Evolutionary conservation across 53 echinoderm and acorn worm genomes (phyloP).

Genomic region (Luidia sarsii): DNA sequence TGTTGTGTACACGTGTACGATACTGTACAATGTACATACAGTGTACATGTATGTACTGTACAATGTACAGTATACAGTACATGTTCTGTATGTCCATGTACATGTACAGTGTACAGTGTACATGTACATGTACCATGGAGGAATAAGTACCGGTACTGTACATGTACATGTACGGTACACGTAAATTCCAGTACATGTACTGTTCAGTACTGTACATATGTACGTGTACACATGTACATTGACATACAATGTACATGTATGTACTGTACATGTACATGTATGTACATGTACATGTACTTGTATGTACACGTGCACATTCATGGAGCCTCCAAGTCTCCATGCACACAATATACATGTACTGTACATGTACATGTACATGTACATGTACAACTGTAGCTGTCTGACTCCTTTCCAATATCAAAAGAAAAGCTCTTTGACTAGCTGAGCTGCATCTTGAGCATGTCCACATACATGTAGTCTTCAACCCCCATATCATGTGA

Average conservation of each 20-base stretch:
- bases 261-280: neutral
- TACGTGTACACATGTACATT: neutral
- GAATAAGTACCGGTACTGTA: neutral
- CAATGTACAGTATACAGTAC: too few species aligned
- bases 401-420: neutral
- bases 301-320: too few species aligned
- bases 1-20: too few species aligned
- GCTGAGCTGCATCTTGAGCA: too few species aligned
- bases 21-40: too few species aligned
- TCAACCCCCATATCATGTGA: too few species aligned
- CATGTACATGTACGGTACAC: neutral
- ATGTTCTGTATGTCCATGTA: neutral
- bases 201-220: neutral
- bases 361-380: conserved; percentile 15
- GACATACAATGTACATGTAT: neutral
- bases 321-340: too few species aligned
- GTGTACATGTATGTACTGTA: neutral
- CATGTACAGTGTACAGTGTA: neutral
- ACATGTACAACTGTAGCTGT: neutral
- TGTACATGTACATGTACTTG: neutral
- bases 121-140: neutral
- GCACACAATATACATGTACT: too few species aligned
- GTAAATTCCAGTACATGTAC: neutral
- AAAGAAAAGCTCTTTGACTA: too few species aligned
- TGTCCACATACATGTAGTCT: too few species aligned